Base-by-base conservation (phyloP, 2,113 vertebrate species). In the Bettongia penicillata region DNA sequence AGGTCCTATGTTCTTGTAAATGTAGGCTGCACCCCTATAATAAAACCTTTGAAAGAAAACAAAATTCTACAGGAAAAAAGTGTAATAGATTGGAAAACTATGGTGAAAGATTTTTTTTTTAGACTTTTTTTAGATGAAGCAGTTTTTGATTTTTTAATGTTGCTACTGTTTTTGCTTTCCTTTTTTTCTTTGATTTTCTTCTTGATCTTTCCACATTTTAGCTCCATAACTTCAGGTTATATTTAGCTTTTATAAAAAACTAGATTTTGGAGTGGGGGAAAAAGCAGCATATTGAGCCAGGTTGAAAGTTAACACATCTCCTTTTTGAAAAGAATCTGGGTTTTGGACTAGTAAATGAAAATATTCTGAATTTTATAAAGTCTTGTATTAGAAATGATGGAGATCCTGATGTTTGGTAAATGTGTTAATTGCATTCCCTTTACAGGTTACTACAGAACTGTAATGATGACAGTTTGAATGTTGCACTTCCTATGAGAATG, bases 401-500 rank as follows among this genome's bases (percentile, higher is more conserved):
- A 90, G 25, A 50, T 49, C 24, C 49, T 26, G 47, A 77, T 22
- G 0, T 14, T 10, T 22, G 16, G 25, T 10, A 53, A 52, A 31
- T 52, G 0, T 23, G 84, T 93, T 31, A 1, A 51, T 96, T 97
- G 96, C 0, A 26, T 91, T 95, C 93, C 90, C 28, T 98, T 92
- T 93, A 49, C 93, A 99, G 99, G 97, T 98, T 99, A 93, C 98
- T 99, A 97, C 99, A 99, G 96, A 99, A 97, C 97, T 99, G 99
- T 97, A 98, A 26, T 5, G 99, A 99, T 28, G 99, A 99, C 98
- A 99, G 98, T 98, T 97, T 99, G 98, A 99, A 99, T 98, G 99
- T 99, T 98, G 98, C 99, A 11, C 99, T 99, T 97, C 99, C 99
- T 68, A 99, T 99, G 99, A 98, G 99, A 96, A 99, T 99, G 99